Percentiles rank a stretch among this genome's conserved stretches.
phyloP scores from a whole-genome alignment of 2,888 invertebrate genomes.

The Limnephilus marmoratus region DNA sequence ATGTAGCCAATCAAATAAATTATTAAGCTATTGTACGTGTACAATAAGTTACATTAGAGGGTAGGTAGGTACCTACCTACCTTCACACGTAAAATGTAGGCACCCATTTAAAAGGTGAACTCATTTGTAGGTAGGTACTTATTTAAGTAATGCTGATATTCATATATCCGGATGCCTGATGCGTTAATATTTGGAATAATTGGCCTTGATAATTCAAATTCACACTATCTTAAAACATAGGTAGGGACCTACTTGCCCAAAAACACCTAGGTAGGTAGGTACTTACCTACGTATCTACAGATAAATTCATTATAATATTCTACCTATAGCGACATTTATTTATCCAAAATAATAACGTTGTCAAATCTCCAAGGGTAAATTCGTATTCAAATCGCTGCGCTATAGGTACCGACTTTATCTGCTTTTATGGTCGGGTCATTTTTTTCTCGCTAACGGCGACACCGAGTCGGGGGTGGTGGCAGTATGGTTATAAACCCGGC shows the following conservation, averaged over 20 bases:
- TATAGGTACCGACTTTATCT: not conserved
- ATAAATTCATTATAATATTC: not conserved
- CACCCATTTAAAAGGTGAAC: not conserved
- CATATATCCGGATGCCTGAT: not conserved
- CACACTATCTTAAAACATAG: not conserved
- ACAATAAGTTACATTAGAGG: no score
- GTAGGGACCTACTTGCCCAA: not conserved
- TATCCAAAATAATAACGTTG: not conserved
- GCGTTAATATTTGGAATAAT: not conserved
- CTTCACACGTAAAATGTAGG: no score
- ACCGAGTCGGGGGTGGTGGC: conserved; percentile 48
- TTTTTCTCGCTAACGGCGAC: conserved; percentile 34
- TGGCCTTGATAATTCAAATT: not conserved
- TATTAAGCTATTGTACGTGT: no score
- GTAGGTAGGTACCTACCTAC: no score
- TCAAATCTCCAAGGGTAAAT: not conserved
- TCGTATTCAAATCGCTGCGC: conserved; percentile 14
- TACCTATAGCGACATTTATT: not conserved
- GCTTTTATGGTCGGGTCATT: conserved; percentile 19
- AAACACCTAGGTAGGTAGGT: not conserved
- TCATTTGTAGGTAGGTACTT: not conserved
- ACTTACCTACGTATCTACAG: no score
- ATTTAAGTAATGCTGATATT: not conserved
- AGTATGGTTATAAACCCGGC: conserved; percentile 54
- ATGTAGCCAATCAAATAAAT: no score